Conservation (phyloP, 2,888 invertebrate species). For the Cephus runcator region DNA sequence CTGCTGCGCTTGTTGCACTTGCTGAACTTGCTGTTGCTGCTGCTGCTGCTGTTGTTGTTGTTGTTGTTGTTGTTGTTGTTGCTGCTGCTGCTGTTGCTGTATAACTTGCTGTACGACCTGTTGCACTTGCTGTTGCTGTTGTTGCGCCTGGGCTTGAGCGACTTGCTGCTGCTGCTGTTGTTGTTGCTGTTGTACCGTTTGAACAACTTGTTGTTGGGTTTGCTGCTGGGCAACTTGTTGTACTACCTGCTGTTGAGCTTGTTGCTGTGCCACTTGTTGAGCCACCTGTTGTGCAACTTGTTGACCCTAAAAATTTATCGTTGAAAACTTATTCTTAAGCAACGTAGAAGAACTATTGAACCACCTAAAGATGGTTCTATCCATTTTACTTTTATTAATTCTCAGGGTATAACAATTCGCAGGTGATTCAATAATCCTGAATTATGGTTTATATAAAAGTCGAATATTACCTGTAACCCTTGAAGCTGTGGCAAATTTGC, state of each 20-base stretch:
- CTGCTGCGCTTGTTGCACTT: constrained; percentile 59
- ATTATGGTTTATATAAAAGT: constrained; percentile 6
- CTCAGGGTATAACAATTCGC: not conserved
- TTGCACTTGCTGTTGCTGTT: constrained; percentile 40
- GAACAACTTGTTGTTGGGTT: constrained; percentile 46
- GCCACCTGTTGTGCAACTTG: constrained; percentile 55
- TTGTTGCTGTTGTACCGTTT: constrained; percentile 34
- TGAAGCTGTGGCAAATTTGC: constrained; percentile 71
- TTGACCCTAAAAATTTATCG: constrained; percentile 45
- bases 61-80: constrained; percentile 39
- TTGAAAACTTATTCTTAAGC: not conserved
- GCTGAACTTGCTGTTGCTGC: constrained; percentile 61
- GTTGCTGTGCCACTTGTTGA: constrained; percentile 43
- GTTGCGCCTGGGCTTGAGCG: constrained; percentile 43
- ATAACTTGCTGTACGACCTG: constrained; percentile 29
- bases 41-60: constrained; percentile 45
- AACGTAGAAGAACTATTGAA: not conserved
- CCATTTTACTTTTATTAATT: too few species aligned
- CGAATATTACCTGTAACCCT: constrained; percentile 54
- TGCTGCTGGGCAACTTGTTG: constrained; percentile 50
- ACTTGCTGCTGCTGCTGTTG: constrained; percentile 44
- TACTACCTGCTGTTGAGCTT: constrained; percentile 41
- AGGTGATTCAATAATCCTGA: not conserved
- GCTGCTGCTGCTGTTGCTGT: constrained; percentile 31
- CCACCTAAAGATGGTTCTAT: too few species aligned